A percentile compares a stretch with the other conserved stretches of the same genome.
These are phyloP conservation scores for Chrysocyon brachyurus DNA, from an alignment of 2,797 vertebrate genomes.

Conservation along the genomic window DNA sequence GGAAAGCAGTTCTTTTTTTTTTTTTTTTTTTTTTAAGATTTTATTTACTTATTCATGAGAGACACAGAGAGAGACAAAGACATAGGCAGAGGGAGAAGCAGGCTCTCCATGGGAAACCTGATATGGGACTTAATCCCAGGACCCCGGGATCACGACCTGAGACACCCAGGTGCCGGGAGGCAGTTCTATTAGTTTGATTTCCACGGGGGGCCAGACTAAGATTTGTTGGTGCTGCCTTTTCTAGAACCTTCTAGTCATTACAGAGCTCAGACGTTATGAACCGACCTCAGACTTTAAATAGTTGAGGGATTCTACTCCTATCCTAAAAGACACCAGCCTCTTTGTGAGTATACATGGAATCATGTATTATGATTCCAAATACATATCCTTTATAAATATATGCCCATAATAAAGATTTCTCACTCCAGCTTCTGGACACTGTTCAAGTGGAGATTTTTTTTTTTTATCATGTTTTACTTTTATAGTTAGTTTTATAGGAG, in stretches of 20 bases:
- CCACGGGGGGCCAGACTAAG: not conserved
- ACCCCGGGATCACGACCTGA: no score
- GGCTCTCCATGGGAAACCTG: no score
- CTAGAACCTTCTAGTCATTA: slow-evolving; percentile 13
- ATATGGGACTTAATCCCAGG: no score
- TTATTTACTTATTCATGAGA: no score
- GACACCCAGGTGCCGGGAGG: not conserved
- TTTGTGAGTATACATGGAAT: not conserved
- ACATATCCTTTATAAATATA: not conserved
- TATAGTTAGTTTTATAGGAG: not conserved
- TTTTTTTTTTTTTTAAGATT: no score
- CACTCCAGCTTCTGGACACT: not conserved
- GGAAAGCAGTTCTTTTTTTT: no score
- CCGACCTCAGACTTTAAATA: not conserved
- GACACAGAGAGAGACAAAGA: no score
- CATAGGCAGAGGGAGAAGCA: no score
- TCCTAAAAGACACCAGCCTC: not conserved
- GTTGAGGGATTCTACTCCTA: not conserved
- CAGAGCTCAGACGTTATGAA: not conserved
- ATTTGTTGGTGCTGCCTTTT: not conserved
- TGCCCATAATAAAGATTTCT: not conserved
- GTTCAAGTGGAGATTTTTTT: not conserved
- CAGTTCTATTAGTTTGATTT: not conserved
- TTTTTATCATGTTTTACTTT: not conserved
- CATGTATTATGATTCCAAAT: not conserved